A percentile compares a stretch with the other conserved stretches of the same genome.
These are phyloP conservation scores for Lutra lutra DNA, from an alignment of 2,797 vertebrate genomes.

Conservation along the genomic window DNA sequence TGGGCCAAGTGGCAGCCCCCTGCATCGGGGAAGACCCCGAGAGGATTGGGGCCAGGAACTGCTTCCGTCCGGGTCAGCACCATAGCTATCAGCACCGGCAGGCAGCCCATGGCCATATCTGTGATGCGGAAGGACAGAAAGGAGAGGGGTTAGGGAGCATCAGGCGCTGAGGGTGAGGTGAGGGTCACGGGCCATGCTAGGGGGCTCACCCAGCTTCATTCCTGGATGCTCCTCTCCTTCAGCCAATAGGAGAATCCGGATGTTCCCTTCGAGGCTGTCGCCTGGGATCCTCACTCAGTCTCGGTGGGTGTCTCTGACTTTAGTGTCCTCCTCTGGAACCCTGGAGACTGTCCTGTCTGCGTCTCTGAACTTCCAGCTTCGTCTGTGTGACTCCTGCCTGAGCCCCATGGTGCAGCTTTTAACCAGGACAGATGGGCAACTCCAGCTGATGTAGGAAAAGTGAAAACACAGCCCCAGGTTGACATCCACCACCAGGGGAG, in stretches of 20 bases:
- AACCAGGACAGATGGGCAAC: background rate
- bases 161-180: rapidly evolving
- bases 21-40: rapidly evolving
- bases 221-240: background rate
- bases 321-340: background rate
- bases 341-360: background rate
- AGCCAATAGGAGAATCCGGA: background rate
- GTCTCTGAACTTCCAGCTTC: background rate
- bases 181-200: rapidly evolving
- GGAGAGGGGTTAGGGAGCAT: rapidly evolving
- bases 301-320: background rate
- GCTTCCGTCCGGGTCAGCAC: background rate
- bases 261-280: background rate
- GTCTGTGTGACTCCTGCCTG: rapidly evolving
- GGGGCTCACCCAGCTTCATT: conserved; percentile 54
- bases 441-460: conserved; percentile 61
- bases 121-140: background rate
- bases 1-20: background rate
- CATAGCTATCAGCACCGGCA: background rate
- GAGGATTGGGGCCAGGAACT: background rate
- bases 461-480: background rate
- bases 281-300: background rate
- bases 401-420: conserved; percentile 56
- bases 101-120: background rate
- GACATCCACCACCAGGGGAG: background rate